Evolutionary conservation across 2,113 vertebrate species (phyloP).

Genomic region (Paradisaea rubra): DNA sequence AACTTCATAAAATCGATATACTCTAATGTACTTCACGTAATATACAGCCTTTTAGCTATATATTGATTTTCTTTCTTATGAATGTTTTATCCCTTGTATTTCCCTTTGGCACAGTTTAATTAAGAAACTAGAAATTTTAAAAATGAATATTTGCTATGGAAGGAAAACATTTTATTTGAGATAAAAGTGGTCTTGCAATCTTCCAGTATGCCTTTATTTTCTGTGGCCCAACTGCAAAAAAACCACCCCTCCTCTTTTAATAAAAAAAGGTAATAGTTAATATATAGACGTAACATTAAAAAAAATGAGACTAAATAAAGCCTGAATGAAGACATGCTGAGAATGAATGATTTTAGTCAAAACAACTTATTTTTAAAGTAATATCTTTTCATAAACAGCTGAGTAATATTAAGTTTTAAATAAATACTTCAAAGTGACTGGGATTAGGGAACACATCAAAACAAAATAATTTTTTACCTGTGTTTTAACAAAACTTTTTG

Average conservation of each 20-base stretch:
- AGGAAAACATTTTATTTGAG: neutral
- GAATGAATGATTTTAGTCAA: neutral
- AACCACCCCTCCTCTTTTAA: neutral
- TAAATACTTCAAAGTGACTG: neutral
- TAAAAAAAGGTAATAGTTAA: neutral
- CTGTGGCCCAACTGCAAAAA: neutral
- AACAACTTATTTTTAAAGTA: neutral
- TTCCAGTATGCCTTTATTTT: neutral
- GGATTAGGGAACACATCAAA: neutral
- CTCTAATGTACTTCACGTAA: neutral
- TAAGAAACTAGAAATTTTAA: neutral
- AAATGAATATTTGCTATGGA: neutral
- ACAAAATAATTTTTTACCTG: neutral
- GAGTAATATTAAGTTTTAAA: neutral
- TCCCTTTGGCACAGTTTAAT: neutral
- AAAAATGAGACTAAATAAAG: neutral
- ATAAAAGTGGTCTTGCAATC: neutral
- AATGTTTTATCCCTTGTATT: neutral
- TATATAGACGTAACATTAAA: neutral
- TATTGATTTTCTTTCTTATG: conserved; percentile 15
- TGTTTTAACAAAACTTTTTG: neutral
- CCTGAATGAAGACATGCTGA: neutral
- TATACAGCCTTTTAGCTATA: neutral
- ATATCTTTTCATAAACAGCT: neutral
- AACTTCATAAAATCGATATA: neutral